These are phyloP conservation scores for Cynopterus sphinx DNA, from an alignment of 2,797 vertebrate genomes.

Conservation along the genomic window DNA sequence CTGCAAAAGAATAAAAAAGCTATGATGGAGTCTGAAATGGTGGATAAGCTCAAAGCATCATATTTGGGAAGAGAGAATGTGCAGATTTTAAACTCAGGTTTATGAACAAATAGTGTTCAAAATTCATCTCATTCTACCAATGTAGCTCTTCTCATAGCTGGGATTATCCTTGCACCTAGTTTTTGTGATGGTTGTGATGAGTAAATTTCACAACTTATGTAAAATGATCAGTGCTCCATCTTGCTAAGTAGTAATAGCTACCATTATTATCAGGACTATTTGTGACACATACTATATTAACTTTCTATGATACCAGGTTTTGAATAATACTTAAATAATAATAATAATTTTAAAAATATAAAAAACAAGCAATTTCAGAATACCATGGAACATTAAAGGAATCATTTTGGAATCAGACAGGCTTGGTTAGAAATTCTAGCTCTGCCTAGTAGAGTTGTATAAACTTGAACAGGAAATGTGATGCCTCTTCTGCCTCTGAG, in stretches of 20 bases:
- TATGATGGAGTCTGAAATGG: background rate
- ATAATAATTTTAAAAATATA: background rate
- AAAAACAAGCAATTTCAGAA: background rate
- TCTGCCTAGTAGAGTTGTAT: background rate
- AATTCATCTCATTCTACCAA: background rate
- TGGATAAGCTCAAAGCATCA: background rate
- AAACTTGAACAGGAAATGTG: background rate
- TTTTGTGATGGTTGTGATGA: background rate
- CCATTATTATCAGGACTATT: background rate
- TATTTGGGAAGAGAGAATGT: background rate
- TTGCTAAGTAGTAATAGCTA: background rate
- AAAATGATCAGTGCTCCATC: background rate
- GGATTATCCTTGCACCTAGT: background rate
- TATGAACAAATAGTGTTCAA: background rate
- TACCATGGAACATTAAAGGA: background rate
- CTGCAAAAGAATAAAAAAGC: background rate
- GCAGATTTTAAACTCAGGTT: background rate
- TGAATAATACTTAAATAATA: background rate
- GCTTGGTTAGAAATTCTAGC: background rate
- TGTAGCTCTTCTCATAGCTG: background rate
- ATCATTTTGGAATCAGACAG: background rate
- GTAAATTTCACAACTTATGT: background rate
- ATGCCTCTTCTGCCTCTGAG: background rate
- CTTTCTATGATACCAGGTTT: background rate
- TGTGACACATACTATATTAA: background rate